Percentiles rank a stretch among this genome's conserved stretches.
Evolutionary conservation across 2,113 vertebrate genomes (phyloP).

Genomic region (Petromus typicus): DNA sequence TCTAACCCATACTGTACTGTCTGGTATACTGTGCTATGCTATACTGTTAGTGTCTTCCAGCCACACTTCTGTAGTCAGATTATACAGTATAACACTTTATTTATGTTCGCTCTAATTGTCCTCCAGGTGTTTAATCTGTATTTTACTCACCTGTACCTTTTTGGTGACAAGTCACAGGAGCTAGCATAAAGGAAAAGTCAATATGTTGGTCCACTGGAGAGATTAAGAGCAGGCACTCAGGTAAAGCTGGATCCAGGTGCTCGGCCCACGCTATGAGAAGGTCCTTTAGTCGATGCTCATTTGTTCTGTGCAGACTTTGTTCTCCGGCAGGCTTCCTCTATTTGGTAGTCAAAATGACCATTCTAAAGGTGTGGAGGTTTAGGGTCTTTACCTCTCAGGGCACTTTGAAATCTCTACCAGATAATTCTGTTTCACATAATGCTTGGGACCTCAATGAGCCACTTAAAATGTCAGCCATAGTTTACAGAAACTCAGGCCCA

Average conservation of each 20-base stretch:
- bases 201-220: not conserved
- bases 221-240: not conserved
- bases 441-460: not conserved
- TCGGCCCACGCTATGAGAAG: not conserved
- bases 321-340: not conserved
- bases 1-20: not conserved
- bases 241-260: not conserved
- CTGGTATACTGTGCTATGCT: not conserved
- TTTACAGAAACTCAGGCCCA: constrained; percentile 36
- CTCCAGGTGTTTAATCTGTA: constrained; percentile 11
- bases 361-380: not conserved
- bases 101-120: not conserved
- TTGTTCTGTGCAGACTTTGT: constrained; percentile 21
- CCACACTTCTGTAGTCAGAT: not conserved
- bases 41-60: not conserved
- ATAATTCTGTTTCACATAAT: constrained; percentile 41
- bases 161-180: constrained; percentile 10
- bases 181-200: not conserved
- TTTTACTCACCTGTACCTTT: not conserved
- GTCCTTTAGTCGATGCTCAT: not conserved
- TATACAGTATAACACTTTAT: not conserved
- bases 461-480: not conserved
- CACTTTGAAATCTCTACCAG: constrained; percentile 38
- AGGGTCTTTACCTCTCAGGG: constrained; percentile 8
- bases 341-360: not conserved